Evolutionary conservation across 64 coral and sea anemone genomes (phyloP), one percentile per base, ranked within the genome.

Genomic region (Acropora tenuis): DNA sequence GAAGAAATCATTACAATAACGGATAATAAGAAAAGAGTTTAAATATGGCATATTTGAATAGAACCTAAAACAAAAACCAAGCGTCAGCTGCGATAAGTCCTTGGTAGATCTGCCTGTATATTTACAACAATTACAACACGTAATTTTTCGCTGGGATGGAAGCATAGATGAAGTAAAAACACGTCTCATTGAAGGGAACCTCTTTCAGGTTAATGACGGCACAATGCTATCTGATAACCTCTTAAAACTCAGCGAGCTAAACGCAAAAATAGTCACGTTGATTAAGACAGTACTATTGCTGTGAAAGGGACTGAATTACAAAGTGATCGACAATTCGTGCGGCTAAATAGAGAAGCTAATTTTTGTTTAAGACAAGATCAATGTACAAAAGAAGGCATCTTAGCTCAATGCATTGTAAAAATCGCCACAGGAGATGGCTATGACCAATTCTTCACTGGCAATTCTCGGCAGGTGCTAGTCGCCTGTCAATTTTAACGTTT

Each of bases 21-120:
- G 30, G 61, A 46, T 83, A 68, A 83, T 61, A 30, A 83, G 41
- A 66, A 49, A 48, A 66, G 61, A 85, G 43, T 85, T 85, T 49
- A 85, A 85, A 85, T 46, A 85, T 44, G 19, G 46, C 43, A 85
- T 18, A 71, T 85, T 85, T 85, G 82, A 85, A 85, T 85, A 85
- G 63, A 49, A 72, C 63, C 82, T 85, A 85, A 30, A 85, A 85
- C 82, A 85, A 72, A 85, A 72, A 15, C 3, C 17, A 63, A 63
- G 7, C 6, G 60, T 47, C 82, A 85, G 82, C 82, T 85, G 82
- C 61, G 11, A 45, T 17, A 71, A 69, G 10, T n/a, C 16, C 65
- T 12, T 43, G 47, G 65, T 46, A 69, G 43, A 71, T 6, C 63
- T 47, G 71, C 45, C 61, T 67, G 11, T 13, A 67, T 68, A 60